Conservation (phyloP, 2,113 vertebrate genomes). For the Brienomyrus brachyistius region DNA sequence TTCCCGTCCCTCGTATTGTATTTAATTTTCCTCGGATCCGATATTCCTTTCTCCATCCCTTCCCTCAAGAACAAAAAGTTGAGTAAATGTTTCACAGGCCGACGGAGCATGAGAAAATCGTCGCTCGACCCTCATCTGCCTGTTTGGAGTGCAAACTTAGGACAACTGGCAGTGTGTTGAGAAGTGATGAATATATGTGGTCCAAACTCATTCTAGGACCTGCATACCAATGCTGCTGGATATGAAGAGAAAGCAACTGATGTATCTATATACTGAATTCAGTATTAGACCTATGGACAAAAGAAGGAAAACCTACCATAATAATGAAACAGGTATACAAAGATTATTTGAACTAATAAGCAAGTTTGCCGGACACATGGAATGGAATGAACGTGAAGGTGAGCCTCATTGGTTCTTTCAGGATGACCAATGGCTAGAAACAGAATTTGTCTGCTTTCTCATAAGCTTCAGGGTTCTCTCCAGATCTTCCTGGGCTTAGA, state of each 20-base stretch:
- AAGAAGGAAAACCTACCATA: background rate
- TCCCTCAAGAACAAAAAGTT: conserved; percentile 32
- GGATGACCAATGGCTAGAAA: background rate
- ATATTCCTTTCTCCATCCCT: conserved; percentile 35
- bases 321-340: background rate
- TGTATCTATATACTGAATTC: background rate
- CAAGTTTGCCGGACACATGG: background rate
- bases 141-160: background rate
- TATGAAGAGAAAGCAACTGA: background rate
- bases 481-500: background rate
- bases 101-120: conserved; percentile 44
- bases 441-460: background rate
- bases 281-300: background rate
- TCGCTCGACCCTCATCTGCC: no score
- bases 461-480: background rate
- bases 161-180: background rate
- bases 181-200: background rate
- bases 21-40: conserved; percentile 55
- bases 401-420: background rate
- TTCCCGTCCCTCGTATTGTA: conserved; percentile 36
- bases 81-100: conserved; percentile 45
- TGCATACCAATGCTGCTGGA: background rate
- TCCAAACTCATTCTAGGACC: background rate
- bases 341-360: background rate
- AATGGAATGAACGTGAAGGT: background rate